Evolutionary conservation across 2,113 vertebrate genomes (phyloP).

Genomic region (Nycticorax nycticorax): DNA sequence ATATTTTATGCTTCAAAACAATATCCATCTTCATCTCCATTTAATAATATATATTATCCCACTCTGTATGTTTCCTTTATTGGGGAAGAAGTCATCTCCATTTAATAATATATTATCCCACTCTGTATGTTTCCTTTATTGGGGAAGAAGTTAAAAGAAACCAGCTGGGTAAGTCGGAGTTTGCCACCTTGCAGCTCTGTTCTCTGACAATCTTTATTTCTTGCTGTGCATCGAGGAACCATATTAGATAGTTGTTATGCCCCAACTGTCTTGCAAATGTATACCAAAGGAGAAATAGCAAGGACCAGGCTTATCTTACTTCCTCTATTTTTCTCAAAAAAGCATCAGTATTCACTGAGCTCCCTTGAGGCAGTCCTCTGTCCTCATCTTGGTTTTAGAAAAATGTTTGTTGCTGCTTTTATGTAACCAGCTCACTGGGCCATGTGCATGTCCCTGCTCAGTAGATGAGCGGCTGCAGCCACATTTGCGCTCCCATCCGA

Average conservation of each 20-base stretch:
- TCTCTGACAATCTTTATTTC: background rate
- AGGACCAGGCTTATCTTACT: background rate
- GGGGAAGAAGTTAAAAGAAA: background rate
- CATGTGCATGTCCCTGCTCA: fast-evolving
- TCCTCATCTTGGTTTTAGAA: background rate
- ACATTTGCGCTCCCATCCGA: fast-evolving
- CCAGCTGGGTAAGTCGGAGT: background rate
- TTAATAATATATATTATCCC: background rate
- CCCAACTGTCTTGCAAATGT: background rate
- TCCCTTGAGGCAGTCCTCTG: background rate
- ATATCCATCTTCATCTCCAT: background rate
- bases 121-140: background rate
- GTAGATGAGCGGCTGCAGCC: background rate
- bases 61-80: background rate
- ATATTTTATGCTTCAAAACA: background rate
- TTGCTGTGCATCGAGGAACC: background rate
- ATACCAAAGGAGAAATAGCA: background rate
- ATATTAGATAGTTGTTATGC: background rate
- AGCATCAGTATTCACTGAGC: background rate
- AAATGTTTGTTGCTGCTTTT: background rate
- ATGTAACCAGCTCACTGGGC: fast-evolving
- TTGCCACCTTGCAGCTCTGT: background rate
- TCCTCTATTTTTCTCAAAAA: background rate
- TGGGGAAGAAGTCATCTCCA: background rate
- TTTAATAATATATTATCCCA: background rate